Evolutionary conservation across 30 jellyfish, hydroid and myxozoan species (phyloP).

Genomic region (Catostylus mosaicus): DNA sequence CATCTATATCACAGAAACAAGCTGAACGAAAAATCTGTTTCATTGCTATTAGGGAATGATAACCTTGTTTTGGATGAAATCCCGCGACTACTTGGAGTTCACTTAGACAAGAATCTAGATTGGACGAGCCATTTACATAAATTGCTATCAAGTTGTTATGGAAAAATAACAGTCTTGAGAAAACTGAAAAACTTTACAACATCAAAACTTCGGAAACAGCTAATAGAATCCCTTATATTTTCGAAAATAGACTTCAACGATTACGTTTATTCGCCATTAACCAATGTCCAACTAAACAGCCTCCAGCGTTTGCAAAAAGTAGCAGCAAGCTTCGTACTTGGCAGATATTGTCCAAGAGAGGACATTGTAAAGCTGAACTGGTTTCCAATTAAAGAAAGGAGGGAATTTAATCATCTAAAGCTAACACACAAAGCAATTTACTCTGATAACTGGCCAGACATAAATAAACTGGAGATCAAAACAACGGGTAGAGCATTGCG

Average conservation of each 20-base stretch:
- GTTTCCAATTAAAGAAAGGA: conserved; percentile 53
- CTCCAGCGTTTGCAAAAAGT: conserved; percentile 53
- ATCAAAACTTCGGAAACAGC: conserved; percentile 8
- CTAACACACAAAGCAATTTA: conserved; percentile 32
- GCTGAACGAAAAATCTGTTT: conserved; percentile 14
- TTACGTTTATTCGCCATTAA: conserved; percentile 10
- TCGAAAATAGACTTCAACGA: conserved; percentile 5
- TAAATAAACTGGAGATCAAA: conserved; percentile 55
- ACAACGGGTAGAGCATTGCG: conserved; percentile 35
- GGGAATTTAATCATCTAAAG: conserved; percentile 48
- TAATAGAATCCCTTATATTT: conserved; percentile 24
- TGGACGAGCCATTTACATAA: conserved; percentile 23
- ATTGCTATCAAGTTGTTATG: conserved; percentile 20
- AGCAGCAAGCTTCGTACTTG: conserved; percentile 57
- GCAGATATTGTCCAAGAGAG: conserved; percentile 31
- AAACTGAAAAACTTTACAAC: conserved; percentile 30
- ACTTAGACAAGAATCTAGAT: conserved; percentile 18
- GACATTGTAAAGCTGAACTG: conserved; percentile 28
- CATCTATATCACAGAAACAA: conserved; percentile 11
- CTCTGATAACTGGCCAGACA: conserved; percentile 50
- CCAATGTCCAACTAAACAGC: conserved; percentile 25
- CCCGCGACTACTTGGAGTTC: conserved; percentile 5
- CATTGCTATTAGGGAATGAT: conserved; percentile 15
- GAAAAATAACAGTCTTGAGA: conserved; percentile 1
- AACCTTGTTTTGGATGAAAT: conserved; percentile 1